A percentile compares a stretch with the other conserved stretches of the same genome.
Conservation (phyloP, 2,797 vertebrate genomes). For the Lepilemur septentrionalis region DNA sequence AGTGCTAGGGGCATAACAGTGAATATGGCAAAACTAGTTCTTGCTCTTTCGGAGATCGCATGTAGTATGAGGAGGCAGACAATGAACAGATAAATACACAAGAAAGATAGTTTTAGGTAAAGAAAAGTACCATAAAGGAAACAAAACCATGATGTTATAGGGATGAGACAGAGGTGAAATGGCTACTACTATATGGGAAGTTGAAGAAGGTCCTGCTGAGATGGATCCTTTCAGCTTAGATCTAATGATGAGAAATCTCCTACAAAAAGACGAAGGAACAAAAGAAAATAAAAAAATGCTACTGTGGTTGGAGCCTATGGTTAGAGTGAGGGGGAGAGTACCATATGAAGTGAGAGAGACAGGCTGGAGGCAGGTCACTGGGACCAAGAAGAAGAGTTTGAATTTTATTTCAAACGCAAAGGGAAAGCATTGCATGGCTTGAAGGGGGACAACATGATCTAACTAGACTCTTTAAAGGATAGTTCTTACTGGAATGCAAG, state of each 20-base stretch:
- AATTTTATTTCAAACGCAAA: background rate
- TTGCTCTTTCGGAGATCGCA: background rate
- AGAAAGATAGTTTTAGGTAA: background rate
- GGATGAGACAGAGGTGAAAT: background rate
- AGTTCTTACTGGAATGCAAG: background rate
- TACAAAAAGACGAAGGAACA: background rate
- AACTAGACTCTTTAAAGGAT: background rate
- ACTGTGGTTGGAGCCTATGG: background rate
- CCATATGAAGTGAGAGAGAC: background rate
- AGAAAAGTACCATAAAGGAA: background rate
- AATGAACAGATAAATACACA: background rate
- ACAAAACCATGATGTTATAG: background rate
- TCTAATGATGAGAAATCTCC: background rate
- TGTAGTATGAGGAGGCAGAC: background rate
- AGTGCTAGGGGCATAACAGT: background rate
- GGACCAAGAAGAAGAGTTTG: background rate
- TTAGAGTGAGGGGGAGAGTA: background rate
- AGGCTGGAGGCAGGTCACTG: background rate
- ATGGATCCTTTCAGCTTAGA: background rate
- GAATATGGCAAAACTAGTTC: background rate
- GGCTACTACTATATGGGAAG: background rate
- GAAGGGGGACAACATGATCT: background rate
- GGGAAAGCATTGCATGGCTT: background rate
- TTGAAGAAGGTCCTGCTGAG: background rate
- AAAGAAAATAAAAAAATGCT: background rate